Evolutionary conservation across 1,140 invertebrate genomes (phyloP), one percentile per base, ranked within the genome.

Genomic region (Rhyacophila brunnea): DNA sequence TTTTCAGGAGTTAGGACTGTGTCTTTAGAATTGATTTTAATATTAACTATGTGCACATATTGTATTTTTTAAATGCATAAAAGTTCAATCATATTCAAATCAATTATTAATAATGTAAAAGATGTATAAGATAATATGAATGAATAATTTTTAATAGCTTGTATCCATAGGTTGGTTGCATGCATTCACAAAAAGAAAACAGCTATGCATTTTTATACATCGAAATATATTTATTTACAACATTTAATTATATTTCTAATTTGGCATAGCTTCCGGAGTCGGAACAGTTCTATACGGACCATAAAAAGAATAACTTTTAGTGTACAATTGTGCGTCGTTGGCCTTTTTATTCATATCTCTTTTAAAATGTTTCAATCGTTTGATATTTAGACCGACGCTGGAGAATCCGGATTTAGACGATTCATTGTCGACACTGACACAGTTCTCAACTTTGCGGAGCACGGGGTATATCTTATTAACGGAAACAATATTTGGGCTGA

Each of bases 381-480:
- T 65, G 13, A 60, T 51, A 40, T 58, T 60, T 18, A 65, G 45
- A 23, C 55, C 56, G 19, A 54, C n/a, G n/a, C 18, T 57, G 9
- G 48, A 53, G 36, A 50, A 28, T 28, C 23, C 42, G 13, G 58
- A 35, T 13, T 64, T 64, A 13, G 58, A 40, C 15, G 58, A 6
- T 17, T 65, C 58, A 23, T 10, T 47, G 7, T 62, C 60, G 10
- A 53, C 48, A 20, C 43, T 14, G 34, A 36, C 35, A 18, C 34
- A 20, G 9, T 55, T 56, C 6, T 9, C 13, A 13, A 10, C 44
- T 50, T 65, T 62, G 23, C 52, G 23, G n/a, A 65, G 28, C 42
- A 77, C 58, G 11, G 68, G 64, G 67, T 75, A 77, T 66, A 76
- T 72, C 70, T 78, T 79, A 32, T 69, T 72, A 68, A 59, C 58